Conservation (phyloP, 37 sponge, comb jelly and placozoan species). For the Agelas oroides region DNA sequence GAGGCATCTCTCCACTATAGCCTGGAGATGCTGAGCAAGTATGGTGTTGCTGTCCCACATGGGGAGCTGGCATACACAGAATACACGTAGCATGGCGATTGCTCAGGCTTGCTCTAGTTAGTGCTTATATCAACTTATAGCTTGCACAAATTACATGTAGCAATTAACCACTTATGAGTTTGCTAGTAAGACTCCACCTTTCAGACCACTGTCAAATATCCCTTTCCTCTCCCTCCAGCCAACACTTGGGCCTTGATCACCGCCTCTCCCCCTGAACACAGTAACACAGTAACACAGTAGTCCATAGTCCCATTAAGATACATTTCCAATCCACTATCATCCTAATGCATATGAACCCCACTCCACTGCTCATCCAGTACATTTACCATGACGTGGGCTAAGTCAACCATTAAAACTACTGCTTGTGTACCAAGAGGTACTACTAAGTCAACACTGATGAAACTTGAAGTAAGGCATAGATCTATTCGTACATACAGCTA, state of each 20-base stretch:
- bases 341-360: no score
- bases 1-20: slow-evolving; percentile 74
- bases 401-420: no score
- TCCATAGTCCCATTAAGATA: no score
- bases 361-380: no score
- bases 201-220: slow-evolving; percentile 87
- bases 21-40: slow-evolving; percentile 62
- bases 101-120: slow-evolving; percentile 54
- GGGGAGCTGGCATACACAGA: slow-evolving; percentile 81
- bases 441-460: no score
- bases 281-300: no score
- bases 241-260: slow-evolving; percentile 96
- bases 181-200: slow-evolving; percentile 87
- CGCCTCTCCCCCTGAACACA: slow-evolving; percentile 70
- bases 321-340: no score
- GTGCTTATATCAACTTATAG: no score
- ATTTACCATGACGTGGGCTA: no score
- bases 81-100: slow-evolving; percentile 61
- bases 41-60: slow-evolving; percentile 77
- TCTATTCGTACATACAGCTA: no score
- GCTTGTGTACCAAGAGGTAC: no score
- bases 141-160: neutral
- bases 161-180: slow-evolving; percentile 58
- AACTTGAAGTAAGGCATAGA: no score
- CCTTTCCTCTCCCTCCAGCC: slow-evolving; percentile 97